Evolutionary conservation across 2,888 invertebrate species (phyloP), one percentile per base, ranked within the genome.

Genomic region (Pheosia gnoma): DNA sequence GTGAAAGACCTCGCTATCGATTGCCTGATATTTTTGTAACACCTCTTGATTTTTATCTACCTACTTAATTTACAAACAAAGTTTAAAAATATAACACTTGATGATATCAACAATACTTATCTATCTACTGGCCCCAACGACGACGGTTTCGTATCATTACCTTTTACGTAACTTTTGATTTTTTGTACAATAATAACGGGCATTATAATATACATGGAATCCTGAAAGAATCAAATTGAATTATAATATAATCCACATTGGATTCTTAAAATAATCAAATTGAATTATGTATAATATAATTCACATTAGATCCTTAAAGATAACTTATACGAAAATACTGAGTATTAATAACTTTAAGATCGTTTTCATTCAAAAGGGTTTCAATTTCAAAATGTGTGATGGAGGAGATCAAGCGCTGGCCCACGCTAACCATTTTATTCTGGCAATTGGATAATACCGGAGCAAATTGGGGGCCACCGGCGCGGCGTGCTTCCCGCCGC

Each of bases 361-460:
- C 0, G 9, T n/a, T 47, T 47, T 11, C 5, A 47, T 43, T 25
- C 4, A 25, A 25, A 69, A 70, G 67, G 70, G 70, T 66, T 70
- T 54, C 59, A 66, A 67, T 68, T 72, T 77, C 71, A 79, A 85
- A 87, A 88, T 83, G 83, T 75, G 80, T 77, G 85, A 25, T 25
- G 25, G 25, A 81, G 75, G 86, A 84, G 87, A 89, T 90, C 91
- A 89, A 90, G 91, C 86, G 89, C 83, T 84, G 81, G 93, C 93
- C 93, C 91, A 93, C 93, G 93, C 93, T 85, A 91, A 93, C 87
- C 90, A 89, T 85, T 93, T 92, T 87, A 83, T 85, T 86, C 82
- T 79, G 78, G 75, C 89, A 92, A 93, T 91, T 92, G 92, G 87
- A 91, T 92, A 92, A 92, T 92, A 83, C 79, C 80, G 78, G 81